Base-by-base conservation (phyloP, 2,113 vertebrate species). In the Promerops cafer region DNA sequence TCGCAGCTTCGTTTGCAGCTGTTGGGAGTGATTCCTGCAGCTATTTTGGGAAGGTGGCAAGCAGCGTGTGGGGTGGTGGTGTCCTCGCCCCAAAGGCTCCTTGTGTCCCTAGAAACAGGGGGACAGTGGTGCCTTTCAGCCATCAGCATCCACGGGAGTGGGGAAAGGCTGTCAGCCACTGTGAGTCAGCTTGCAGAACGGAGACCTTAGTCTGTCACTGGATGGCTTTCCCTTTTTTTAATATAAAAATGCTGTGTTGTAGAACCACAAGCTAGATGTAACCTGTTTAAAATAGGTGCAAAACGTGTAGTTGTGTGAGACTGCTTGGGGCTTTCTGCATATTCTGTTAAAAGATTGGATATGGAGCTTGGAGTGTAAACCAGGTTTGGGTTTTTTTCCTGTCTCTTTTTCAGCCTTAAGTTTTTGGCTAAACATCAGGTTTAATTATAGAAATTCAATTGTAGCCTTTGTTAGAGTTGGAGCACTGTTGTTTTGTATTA, bases 121-220 rank as follows among this genome's bases (percentile, higher is more conserved):
- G 74, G 42, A 47, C 2, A 2, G n/a, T 0, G 5, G 2, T 42
- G 45, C 7, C 65, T 87, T 35, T 68, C 66, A 39, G 16, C 50
- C 42, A 0, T 9, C 15, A 1, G 3, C 11, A 1, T 4, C 7
- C 7, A 16, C 20, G 23, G 77, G 37, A 71, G 35, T 5, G 52
- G 52, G 35, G 16, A 24, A 4, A 21, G 24, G 13, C 23, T 54
- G 13, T 54, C 75, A 59, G 35, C 24, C 22, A 0, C 4, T 0
- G 2, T 16, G 63, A 83, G 63, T 61, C 77, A 49, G 22, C 35
- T 54, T 24, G 4, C 20, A 35, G 28, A 81, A 12, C 2, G 21
- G n/a, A 64, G 57, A 37, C 77, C 21, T 65, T 12, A 27, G 26
- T 17, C 65, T 89, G 60, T 33, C 20, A 2, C 72, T 31, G 24